Conservation (phyloP, 2,888 invertebrate species). For the Scaptomyza cyrtandrae region DNA sequence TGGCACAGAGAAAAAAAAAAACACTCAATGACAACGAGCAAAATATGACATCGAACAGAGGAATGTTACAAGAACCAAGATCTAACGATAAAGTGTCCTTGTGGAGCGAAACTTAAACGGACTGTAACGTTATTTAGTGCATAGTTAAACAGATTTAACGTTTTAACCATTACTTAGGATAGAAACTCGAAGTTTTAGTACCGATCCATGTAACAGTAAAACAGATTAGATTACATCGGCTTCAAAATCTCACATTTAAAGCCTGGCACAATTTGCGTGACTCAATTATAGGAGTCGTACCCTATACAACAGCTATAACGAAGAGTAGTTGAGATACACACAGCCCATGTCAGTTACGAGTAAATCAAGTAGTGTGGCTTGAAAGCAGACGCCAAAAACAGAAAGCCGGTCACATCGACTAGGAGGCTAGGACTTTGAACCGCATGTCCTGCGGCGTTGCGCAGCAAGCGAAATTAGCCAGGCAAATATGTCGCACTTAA, state of each 20-base stretch:
- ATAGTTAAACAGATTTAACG: neutral
- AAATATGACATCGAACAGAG: slow-evolving; percentile 41
- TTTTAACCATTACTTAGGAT: neutral
- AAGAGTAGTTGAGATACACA: slow-evolving; percentile 4
- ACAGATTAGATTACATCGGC: neutral
- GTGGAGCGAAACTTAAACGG: neutral
- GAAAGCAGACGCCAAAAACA: slow-evolving; percentile 14
- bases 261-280: slow-evolving; percentile 4
- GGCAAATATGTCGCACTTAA: slow-evolving; percentile 80
- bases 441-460: slow-evolving; percentile 61
- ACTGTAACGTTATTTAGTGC: too few species aligned
- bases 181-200: too few species aligned
- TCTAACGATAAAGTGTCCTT: neutral
- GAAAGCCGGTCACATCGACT: slow-evolving; percentile 22
- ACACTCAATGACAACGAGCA: slow-evolving; percentile 36
- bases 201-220: neutral
- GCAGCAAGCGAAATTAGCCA: slow-evolving; percentile 68
- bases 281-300: neutral
- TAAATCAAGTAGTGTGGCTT: slow-evolving; percentile 22
- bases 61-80: neutral
- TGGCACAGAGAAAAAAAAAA: neutral
- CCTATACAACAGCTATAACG: neutral
- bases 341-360: slow-evolving; percentile 15
- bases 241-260: neutral
- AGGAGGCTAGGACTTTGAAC: slow-evolving; percentile 54